Evolutionary conservation across 2,797 vertebrate genomes (phyloP).

Genomic region (Syngnathus acus): DNA sequence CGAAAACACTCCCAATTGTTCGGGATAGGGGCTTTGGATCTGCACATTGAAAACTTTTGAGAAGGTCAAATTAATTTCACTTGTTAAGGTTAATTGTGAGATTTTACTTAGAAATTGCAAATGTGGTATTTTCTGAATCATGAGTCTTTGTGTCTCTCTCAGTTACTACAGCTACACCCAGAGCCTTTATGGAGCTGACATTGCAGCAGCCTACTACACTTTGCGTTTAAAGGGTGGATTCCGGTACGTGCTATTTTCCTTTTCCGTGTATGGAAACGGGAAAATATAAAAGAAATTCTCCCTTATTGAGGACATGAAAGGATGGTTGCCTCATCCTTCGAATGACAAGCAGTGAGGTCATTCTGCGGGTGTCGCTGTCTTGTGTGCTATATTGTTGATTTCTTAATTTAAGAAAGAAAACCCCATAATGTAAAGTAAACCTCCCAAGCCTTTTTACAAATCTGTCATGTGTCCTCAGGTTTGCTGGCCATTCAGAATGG

Average conservation of each 20-base stretch:
- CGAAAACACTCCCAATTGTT: too few species aligned
- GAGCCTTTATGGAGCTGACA: constrained; percentile 47
- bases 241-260: constrained; percentile 60
- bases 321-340: not conserved
- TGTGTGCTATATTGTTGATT: not conserved
- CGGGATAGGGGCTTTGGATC: too few species aligned
- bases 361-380: not conserved
- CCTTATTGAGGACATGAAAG: not conserved
- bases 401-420: not conserved
- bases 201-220: constrained; percentile 65
- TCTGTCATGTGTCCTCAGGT: constrained; percentile 58
- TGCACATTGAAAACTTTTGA: too few species aligned
- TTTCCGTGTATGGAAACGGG: not conserved
- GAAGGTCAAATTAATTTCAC: too few species aligned
- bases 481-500: constrained; percentile 71
- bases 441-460: not conserved
- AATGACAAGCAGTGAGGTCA: not conserved
- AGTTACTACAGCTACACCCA: constrained; percentile 58
- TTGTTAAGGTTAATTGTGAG: too few species aligned
- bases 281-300: too few species aligned
- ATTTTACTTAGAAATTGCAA: too few species aligned
- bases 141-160: constrained; percentile 13
- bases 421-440: not conserved
- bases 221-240: constrained; percentile 70
- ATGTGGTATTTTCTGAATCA: not conserved